Evolutionary conservation across 1,140 invertebrate species (phyloP), one percentile per base, ranked within the genome.

Genomic region (Grapholita molesta): DNA sequence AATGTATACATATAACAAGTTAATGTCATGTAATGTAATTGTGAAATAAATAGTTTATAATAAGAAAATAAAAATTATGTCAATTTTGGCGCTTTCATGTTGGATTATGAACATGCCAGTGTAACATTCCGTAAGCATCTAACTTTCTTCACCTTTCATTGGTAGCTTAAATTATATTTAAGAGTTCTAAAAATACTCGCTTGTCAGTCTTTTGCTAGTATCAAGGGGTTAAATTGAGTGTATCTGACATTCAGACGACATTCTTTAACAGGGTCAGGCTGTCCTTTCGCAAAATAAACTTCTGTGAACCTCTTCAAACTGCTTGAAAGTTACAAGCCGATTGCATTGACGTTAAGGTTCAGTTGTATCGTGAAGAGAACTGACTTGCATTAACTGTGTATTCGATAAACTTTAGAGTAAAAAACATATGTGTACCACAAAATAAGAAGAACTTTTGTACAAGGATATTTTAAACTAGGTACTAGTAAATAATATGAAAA

Each of bases 221-320:
- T 55, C 12, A 23, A 28, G 24, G 55, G 30, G 55, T 61, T 61
- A 61, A 61, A 61, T 61, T 61, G 55, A 28, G 55, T 61, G 55
- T 61, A 30, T n/a, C 55, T 28, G 25, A 28, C 15, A 32, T 61
- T 28, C 55, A 28, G 28, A 61, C 24, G 55, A 15, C 24, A 8
- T 61, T n/a, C 28, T 15, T 38, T n/a, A 9, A 15, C n/a, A 38
- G 35, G n/a, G 6, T 6, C 35, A 61, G 55, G 24, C 28, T 57
- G 28, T 30, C 25, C 55, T 61, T 61, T 32, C 24, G 11, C 12
- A 6, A 61, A 61, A 61, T 28, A 61, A 61, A 61, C 55, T 61
- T 61, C 25, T 1, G 12, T 3, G 12, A 21, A 61, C 28, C 25
- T 12, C 25, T 61, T 21, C 55, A 61, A n/a, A 25, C 24, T 61